Conservation (phyloP, 2,888 invertebrate species). For the Mystacides longicornis region DNA sequence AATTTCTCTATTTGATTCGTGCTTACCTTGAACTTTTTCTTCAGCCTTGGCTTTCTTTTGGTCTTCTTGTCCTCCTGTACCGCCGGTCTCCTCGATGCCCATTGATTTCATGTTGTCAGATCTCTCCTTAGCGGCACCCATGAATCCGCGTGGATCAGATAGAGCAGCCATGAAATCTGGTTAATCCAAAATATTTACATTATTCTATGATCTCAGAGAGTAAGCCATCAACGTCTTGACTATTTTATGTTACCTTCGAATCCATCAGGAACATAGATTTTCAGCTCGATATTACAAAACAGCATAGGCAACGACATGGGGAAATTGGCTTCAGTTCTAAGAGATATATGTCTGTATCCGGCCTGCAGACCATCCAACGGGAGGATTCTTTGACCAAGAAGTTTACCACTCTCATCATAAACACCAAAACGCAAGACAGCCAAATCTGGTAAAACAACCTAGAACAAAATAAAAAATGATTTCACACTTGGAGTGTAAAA, state of each 20-base stretch:
- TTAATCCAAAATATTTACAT: no score
- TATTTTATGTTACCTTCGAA: conserved; percentile 64
- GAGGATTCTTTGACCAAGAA: conserved; percentile 94
- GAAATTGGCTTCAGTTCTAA: conserved; percentile 97
- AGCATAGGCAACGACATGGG: conserved; percentile 98
- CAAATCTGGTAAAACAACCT: conserved; percentile 95
- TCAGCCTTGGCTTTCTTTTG: conserved; percentile 57
- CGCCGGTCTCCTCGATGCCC: conserved; percentile 79
- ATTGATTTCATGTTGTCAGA: conserved; percentile 91
- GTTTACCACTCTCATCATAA: conserved; percentile 94
- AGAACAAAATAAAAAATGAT: no score
- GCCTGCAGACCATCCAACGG: conserved; percentile 97
- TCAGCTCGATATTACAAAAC: conserved; percentile 97
- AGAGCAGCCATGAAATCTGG: conserved; percentile 95
- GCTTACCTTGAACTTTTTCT: conserved; percentile 66
- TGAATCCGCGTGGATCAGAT: conserved; percentile 88
- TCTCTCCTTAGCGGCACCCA: conserved; percentile 79
- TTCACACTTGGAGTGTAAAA: no score
- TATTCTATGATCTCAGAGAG: no score
- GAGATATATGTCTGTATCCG: conserved; percentile 94
- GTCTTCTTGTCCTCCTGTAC: conserved; percentile 39
- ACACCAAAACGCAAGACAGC: conserved; percentile 97
- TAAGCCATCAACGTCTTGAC: not conserved
- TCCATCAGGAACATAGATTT: conserved; percentile 99
- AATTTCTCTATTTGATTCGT: no score